These are phyloP conservation scores for Tamias sibiricus DNA, from an alignment of 2,113 vertebrate species.

Conservation along the genomic window DNA sequence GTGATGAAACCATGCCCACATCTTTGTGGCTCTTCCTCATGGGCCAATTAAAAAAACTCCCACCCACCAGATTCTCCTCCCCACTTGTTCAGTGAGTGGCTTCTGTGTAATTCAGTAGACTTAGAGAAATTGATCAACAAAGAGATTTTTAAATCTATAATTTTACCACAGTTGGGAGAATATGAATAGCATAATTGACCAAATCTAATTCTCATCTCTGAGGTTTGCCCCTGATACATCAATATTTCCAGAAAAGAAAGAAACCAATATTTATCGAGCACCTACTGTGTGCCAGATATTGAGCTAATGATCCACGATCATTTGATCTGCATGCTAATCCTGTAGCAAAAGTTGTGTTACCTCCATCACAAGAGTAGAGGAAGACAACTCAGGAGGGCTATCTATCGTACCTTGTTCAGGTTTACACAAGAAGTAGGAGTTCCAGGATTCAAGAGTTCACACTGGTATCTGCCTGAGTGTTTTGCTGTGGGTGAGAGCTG, in stretches of 20 bases:
- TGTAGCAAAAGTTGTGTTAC: neutral
- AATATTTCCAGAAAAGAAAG: slow-evolving; percentile 17
- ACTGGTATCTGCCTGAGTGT: neutral
- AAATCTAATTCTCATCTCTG: slow-evolving; percentile 22
- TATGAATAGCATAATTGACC: slow-evolving; percentile 60
- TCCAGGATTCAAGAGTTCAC: neutral
- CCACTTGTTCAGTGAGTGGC: neutral
- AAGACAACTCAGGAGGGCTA: neutral
- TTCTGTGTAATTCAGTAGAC: slow-evolving; percentile 36
- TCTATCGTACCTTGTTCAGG: neutral
- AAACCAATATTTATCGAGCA: slow-evolving; percentile 6
- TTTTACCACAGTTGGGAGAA: slow-evolving; percentile 63
- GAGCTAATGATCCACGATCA: neutral
- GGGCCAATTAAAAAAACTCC: neutral
- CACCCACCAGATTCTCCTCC: neutral
- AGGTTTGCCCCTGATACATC: neutral
- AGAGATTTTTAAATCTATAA: slow-evolving; percentile 73
- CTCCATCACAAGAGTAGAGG: neutral
- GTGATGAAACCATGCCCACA: neutral
- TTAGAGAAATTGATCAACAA: slow-evolving; percentile 64
- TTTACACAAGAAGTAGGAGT: neutral
- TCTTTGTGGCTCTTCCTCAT: slow-evolving; percentile 43
- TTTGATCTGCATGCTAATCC: neutral
- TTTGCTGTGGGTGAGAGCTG: neutral
- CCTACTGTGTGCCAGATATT: slow-evolving; percentile 26